Evolutionary conservation across 2,113 vertebrate genomes (phyloP), one percentile per base, ranked within the genome.

Genomic region (Etheostoma spectabile): DNA sequence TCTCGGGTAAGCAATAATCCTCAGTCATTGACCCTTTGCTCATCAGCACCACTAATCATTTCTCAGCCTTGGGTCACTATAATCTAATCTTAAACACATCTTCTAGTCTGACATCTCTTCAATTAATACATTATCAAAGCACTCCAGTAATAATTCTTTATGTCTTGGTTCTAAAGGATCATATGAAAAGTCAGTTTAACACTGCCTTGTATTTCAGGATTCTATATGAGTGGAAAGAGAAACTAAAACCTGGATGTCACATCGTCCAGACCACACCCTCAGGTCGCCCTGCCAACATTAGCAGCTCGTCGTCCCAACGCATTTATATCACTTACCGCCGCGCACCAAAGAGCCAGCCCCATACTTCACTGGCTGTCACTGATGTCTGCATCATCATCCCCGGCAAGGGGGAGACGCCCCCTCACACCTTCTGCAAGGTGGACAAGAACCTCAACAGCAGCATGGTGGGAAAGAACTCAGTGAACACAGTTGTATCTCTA

Each of bases 401-500:
- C 0, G 97, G 96, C 80, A 99, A 99, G 84, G 98, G 98, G 87
- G 98, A 99, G 89, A 95, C 92, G 2, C 96, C 98, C n/a, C 98
- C 98, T 22, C 97, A 99, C 77, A 98, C 98, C 0, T 99, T 98
- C 95, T 99, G 98, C 95, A 99, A 96, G 87, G 97, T 99, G 60
- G 97, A 99, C 94, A 99, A 97, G 95, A 99, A 98, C 86, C 97
- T 99, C 82, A 99, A 97, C 93, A 99, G 97, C 66, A 99, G 98
- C 83, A 97, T 99, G 98, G 98, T 99, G 95, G 35, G 89, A n/a
- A 1, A 52, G 4, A 10, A 11, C 45, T 68, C 68, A 45, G 18
- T 68, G 38, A 53, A 18, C 16, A 69, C 45, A 42, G 2, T 22
- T n/a, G 18, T 19, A 48, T 0, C 13, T 45, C 5, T 21, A 15